Evolutionary conservation across 2,888 invertebrate genomes (phyloP).

Genomic region (Lasius platythorax): DNA sequence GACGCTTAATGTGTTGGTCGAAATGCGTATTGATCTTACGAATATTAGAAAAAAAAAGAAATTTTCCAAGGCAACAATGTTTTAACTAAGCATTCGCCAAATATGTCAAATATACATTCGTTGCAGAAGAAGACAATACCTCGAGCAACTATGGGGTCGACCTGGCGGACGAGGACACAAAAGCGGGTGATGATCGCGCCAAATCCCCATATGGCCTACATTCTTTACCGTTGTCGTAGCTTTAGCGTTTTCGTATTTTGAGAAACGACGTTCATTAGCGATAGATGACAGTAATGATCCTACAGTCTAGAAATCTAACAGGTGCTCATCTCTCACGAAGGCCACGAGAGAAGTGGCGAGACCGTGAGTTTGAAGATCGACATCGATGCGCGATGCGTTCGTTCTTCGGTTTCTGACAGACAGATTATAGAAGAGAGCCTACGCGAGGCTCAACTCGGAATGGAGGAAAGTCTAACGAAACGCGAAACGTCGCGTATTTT

Average conservation of each 20-base stretch:
- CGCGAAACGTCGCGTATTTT: too few species aligned
- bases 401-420: conserved; percentile 12
- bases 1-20: background rate
- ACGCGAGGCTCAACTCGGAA: background rate
- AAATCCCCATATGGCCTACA: conserved; percentile 74
- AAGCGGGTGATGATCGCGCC: conserved; percentile 67
- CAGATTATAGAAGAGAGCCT: background rate
- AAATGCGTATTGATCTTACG: background rate
- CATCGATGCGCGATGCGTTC: background rate
- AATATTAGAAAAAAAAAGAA: background rate
- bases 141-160: conserved; percentile 82
- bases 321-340: background rate
- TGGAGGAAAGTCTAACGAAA: background rate
- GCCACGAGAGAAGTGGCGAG: background rate
- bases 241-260: conserved; percentile 34
- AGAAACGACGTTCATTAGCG: background rate
- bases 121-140: conserved; percentile 82
- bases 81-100: background rate
- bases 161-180: conserved; percentile 79
- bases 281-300: background rate
- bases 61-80: background rate
- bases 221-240: conserved; percentile 77
- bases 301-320: conserved; percentile 18
- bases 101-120: conserved; percentile 44
- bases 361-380: background rate